Conservation (phyloP, 2,113 vertebrate species). For the Panthera tigris region DNA sequence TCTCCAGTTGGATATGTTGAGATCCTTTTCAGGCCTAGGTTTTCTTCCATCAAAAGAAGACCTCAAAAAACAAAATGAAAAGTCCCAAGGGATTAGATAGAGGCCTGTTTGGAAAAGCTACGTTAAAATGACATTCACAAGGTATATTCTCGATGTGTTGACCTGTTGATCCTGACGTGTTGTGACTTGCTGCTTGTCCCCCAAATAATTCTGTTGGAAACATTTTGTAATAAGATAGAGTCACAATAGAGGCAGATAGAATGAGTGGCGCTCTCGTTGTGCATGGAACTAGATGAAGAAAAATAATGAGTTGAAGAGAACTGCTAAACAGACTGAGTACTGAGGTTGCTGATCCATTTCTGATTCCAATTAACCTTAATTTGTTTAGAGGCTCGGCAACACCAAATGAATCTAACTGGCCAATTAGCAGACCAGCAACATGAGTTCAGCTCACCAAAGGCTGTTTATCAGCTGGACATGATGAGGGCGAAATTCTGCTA, state of each 20-base stretch:
- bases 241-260: neutral
- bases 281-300: constrained; percentile 25
- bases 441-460: constrained; percentile 67
- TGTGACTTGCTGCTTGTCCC: neutral
- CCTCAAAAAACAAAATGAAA: neutral
- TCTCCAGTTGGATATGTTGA: neutral
- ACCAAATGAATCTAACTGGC: constrained; percentile 69
- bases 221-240: neutral
- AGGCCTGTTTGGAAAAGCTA: neutral
- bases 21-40: neutral
- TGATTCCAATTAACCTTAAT: constrained; percentile 72
- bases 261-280: neutral
- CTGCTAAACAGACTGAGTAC: constrained; percentile 50
- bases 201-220: constrained; percentile 2
- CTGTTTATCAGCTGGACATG: constrained; percentile 59
- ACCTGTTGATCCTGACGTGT: neutral
- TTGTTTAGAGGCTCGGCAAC: constrained; percentile 39
- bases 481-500: constrained; percentile 48
- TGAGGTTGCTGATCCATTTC: constrained; percentile 57
- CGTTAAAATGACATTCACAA: neutral
- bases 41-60: neutral
- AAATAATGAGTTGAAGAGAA: constrained; percentile 59
- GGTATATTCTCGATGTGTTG: neutral
- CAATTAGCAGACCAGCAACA: constrained; percentile 46
- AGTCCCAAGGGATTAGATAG: neutral